Conservation (phyloP, 2,797 vertebrate genomes). For the Zalophus californianus region DNA sequence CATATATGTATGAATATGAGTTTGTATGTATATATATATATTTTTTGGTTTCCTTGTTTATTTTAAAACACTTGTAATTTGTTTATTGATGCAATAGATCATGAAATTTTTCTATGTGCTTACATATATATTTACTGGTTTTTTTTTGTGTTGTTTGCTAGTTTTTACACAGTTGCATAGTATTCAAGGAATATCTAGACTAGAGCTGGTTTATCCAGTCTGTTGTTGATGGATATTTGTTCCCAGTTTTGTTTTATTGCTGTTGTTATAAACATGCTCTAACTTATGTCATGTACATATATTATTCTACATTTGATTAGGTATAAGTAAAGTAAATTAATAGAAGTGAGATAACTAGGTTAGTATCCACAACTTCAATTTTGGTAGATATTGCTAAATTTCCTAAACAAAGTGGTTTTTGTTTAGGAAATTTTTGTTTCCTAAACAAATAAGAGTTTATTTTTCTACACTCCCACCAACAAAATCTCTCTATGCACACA, state of each 20-base stretch:
- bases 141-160: background rate
- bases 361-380: background rate
- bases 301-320: background rate
- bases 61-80: background rate
- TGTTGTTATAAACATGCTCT: background rate
- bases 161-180: background rate
- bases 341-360: background rate
- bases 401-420: background rate
- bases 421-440: background rate
- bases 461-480: background rate
- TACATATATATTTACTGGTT: background rate
- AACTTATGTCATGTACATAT: background rate
- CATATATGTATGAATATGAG: background rate
- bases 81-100: background rate
- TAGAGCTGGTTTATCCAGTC: background rate
- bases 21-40: background rate
- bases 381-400: background rate
- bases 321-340: background rate
- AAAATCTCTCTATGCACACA: background rate
- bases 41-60: background rate
- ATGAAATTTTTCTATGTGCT: background rate
- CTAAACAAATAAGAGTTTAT: constrained; percentile 11
- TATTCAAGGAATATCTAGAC: background rate
- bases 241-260: background rate
- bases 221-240: background rate